Conservation (phyloP, 2,797 vertebrate genomes). For the Falco peregrinus region DNA sequence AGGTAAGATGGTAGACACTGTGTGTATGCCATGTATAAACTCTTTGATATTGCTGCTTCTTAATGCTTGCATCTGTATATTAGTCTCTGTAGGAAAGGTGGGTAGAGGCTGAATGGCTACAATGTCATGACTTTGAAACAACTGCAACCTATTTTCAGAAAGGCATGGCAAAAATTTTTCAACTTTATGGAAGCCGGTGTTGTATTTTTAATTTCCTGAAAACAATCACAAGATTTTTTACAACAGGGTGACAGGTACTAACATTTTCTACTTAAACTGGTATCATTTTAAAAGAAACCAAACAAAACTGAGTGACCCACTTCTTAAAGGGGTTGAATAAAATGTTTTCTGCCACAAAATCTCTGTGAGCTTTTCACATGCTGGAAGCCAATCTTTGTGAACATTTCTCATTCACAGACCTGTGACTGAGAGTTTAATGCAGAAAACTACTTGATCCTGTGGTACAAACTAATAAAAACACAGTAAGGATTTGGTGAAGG, state of each 20-base stretch:
- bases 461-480: neutral
- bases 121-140: neutral
- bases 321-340: neutral
- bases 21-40: neutral
- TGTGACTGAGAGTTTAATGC: neutral
- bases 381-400: neutral
- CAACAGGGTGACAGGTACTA: neutral
- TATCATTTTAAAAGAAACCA: neutral
- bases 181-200: neutral
- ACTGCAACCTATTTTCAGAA: neutral
- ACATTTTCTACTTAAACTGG: neutral
- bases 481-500: neutral
- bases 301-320: neutral
- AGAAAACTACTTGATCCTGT: neutral
- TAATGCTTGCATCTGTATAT: neutral
- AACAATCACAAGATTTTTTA: neutral
- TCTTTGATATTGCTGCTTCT: neutral
- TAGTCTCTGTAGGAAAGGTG: neutral
- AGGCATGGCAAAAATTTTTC: neutral
- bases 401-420: neutral
- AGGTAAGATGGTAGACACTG: neutral
- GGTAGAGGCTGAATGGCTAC: neutral
- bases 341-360: neutral
- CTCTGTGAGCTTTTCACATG: neutral
- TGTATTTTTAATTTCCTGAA: neutral